Evolutionary conservation across 2,113 vertebrate genomes (phyloP).

Genomic region (Pterophyllum scalare): DNA sequence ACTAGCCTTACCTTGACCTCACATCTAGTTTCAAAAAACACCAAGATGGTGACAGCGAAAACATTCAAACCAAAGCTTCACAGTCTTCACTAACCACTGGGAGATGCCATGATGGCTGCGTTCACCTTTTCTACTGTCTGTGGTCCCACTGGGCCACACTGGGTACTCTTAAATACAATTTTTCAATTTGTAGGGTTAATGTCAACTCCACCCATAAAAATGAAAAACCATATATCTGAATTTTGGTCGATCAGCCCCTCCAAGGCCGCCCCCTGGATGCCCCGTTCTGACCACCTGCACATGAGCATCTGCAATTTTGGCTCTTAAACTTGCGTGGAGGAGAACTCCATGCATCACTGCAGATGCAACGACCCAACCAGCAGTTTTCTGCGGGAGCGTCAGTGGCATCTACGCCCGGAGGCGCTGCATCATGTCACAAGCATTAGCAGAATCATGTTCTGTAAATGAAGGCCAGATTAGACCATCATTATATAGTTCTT

Average conservation of each 20-base stretch:
- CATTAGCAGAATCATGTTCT: too few species aligned
- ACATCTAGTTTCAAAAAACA: not conserved
- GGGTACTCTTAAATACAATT: too few species aligned
- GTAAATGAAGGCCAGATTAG: too few species aligned
- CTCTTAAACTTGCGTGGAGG: too few species aligned
- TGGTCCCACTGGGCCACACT: too few species aligned
- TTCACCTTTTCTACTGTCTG: not conserved
- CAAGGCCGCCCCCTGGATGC: rapidly evolving
- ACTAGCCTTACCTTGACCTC: too few species aligned
- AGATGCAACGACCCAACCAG: too few species aligned
- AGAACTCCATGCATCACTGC: too few species aligned
- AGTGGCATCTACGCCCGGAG: too few species aligned
- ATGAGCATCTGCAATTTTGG: not conserved
- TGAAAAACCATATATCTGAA: rapidly evolving
- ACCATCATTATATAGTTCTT: too few species aligned
- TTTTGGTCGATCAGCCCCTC: not conserved
- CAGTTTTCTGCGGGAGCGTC: too few species aligned
- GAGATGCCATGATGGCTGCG: not conserved
- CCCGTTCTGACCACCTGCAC: rapidly evolving
- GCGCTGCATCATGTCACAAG: too few species aligned
- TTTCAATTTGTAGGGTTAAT: not conserved
- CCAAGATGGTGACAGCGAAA: not conserved
- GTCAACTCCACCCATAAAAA: not conserved
- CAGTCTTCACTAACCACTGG: not conserved
- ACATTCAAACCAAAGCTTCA: not conserved